phyloP scores from a whole-genome alignment of 1,140 invertebrate species.

The Drosophila eugracilis region DNA sequence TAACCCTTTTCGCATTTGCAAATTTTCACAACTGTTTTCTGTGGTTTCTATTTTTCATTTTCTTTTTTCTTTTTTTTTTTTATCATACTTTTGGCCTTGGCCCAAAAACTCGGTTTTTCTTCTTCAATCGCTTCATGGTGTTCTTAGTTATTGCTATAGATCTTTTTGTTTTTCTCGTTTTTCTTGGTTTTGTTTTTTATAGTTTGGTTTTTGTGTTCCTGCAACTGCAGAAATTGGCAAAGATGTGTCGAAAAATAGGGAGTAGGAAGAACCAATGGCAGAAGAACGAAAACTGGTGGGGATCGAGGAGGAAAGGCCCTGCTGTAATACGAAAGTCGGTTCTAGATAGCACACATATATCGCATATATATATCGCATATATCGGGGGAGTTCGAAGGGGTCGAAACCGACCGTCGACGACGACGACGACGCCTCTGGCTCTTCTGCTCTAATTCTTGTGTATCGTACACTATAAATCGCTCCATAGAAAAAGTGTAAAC shows the following conservation, averaged over 20 bases:
- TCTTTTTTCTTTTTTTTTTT: too few relatives aligned
- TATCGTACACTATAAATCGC: constrained; percentile 79
- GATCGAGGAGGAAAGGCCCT: constrained; percentile 44
- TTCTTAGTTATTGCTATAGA: constrained; percentile 64
- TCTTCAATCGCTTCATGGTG: constrained; percentile 34
- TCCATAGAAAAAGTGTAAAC: constrained; percentile 84
- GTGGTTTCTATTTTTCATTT: constrained; percentile 14
- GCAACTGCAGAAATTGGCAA: constrained; percentile 69
- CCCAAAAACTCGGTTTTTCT: constrained; percentile 34
- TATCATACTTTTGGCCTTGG: constrained; percentile 6
- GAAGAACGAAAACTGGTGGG: constrained; percentile 32
- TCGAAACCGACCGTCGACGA: constrained; percentile 49
- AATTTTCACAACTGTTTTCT: constrained; percentile 51
- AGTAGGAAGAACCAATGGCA: constrained; percentile 61
- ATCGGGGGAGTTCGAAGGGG: constrained; percentile 23
- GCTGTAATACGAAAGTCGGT: constrained; percentile 56
- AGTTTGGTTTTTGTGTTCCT: constrained; percentile 51
- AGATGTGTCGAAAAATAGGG: constrained; percentile 62
- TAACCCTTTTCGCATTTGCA: constrained; percentile 34
- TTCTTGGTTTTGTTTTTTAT: too few relatives aligned
- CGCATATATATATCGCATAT: not conserved
- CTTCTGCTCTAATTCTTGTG: constrained; percentile 34
- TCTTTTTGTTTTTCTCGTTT: constrained; percentile 16
- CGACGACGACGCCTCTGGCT: constrained; percentile 37
- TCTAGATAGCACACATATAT: constrained; percentile 44